Conservation (phyloP, 2,797 vertebrate species). For the Amphiprion clarkii region DNA sequence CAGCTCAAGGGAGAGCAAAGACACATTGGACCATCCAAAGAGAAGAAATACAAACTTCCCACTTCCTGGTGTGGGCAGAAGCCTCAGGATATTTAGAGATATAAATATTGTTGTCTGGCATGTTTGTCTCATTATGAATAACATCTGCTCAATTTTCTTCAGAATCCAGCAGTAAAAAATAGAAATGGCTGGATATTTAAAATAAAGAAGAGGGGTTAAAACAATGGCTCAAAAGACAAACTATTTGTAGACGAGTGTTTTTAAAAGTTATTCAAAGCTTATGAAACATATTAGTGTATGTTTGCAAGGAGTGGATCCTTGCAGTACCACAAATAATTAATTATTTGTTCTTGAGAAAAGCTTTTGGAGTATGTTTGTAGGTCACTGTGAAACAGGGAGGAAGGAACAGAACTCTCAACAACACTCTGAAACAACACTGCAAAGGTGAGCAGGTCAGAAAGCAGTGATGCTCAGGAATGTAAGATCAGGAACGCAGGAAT, state of each 20-base stretch:
- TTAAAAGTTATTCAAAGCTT: not conserved
- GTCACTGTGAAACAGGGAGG: constrained; percentile 41
- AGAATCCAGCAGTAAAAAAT: not conserved
- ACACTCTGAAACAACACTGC: constrained; percentile 35
- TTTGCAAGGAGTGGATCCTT: constrained; percentile 16
- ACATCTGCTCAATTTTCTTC: constrained; percentile 14
- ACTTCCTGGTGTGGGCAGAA: constrained; percentile 55
- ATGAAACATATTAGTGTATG: constrained; percentile 5
- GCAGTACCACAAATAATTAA: not conserved
- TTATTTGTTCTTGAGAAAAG: constrained; percentile 19
- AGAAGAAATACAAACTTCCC: constrained; percentile 60
- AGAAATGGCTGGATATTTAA: constrained; percentile 3
- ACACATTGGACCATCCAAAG: constrained; percentile 54
- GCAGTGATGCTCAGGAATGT: constrained; percentile 46
- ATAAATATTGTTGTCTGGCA: constrained; percentile 57
- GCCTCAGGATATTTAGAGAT: constrained; percentile 49
- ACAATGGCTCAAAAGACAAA: constrained; percentile 1
- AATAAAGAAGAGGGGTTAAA: not conserved
- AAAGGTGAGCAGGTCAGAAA: constrained; percentile 52
- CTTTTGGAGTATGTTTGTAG: constrained; percentile 32
- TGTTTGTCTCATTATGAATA: constrained; percentile 52
- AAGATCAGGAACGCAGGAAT: constrained; percentile 31
- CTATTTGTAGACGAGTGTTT: not conserved
- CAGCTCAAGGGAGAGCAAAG: constrained; percentile 63
- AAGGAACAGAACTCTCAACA: constrained; percentile 37